These are phyloP conservation scores for Camelus dromedarius DNA, from an alignment of 2,113 vertebrate genomes.

Conservation along the genomic window DNA sequence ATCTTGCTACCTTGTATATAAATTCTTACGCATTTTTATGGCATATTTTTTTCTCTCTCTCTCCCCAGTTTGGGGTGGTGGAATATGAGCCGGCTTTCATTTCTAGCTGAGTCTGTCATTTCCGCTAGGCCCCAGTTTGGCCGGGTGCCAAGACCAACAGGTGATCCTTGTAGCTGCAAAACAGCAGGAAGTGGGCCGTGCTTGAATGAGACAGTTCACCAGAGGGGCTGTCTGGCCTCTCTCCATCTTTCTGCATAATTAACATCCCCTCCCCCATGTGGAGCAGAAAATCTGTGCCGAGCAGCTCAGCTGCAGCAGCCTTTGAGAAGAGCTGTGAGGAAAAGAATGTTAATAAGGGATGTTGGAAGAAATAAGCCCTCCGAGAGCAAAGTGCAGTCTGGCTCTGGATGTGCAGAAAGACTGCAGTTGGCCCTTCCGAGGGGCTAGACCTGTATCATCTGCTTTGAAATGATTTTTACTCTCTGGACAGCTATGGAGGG, in stretches of 20 bases:
- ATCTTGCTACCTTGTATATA: not conserved
- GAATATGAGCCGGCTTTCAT: slow-evolving; percentile 89
- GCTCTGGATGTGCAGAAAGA: slow-evolving; percentile 34
- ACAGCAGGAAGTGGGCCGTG: slow-evolving; percentile 91
- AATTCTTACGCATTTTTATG: slow-evolving; percentile 46
- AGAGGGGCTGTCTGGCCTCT: slow-evolving; percentile 89
- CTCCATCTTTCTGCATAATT: slow-evolving; percentile 88
- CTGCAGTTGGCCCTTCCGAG: not conserved
- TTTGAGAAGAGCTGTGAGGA: slow-evolving; percentile 55
- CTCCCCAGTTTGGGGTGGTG: slow-evolving; percentile 81
- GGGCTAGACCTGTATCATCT: not conserved
- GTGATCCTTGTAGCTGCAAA: slow-evolving; percentile 91
- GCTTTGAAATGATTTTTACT: slow-evolving; percentile 51
- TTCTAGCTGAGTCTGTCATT: slow-evolving; percentile 94
- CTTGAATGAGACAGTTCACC: slow-evolving; percentile 89
- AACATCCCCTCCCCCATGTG: slow-evolving; percentile 74
- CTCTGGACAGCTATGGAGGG: not conserved
- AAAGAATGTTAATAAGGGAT: slow-evolving; percentile 80
- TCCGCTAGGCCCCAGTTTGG: slow-evolving; percentile 92
- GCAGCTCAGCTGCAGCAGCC: slow-evolving; percentile 81
- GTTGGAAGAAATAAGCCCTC: slow-evolving; percentile 58
- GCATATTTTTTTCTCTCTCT: slow-evolving; percentile 71
- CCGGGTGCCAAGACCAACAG: slow-evolving; percentile 93
- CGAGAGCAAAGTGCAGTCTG: not conserved
- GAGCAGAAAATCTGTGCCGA: slow-evolving; percentile 87